phyloP scores from a whole-genome alignment of 2,888 invertebrate genomes.

The Drosophila gaucha region DNA sequence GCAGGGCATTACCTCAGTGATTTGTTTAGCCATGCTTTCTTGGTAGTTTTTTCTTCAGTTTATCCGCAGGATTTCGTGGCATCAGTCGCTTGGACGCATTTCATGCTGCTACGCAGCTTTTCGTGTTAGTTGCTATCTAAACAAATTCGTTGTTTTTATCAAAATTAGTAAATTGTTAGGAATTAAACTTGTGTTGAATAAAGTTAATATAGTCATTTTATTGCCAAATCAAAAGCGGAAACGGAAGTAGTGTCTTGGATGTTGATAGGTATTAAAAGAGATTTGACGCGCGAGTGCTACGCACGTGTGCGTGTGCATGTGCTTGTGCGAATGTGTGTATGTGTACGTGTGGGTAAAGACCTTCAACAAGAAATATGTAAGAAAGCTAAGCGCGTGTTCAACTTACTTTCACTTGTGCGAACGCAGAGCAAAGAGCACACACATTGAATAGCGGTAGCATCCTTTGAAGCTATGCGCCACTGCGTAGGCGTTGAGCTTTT shows the following conservation, averaged over 20 bases:
- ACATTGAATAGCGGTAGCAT: slow-evolving; percentile 29
- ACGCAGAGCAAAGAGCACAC: slow-evolving; percentile 17
- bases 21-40: slow-evolving; percentile 10
- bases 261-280: slow-evolving; percentile 31
- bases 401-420: slow-evolving; percentile 64
- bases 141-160: slow-evolving; percentile 18
- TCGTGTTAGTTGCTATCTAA: slow-evolving; percentile 47
- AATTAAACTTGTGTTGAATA: slow-evolving; percentile 4
- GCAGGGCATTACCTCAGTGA: slow-evolving; percentile 39
- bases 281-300: slow-evolving; percentile 33
- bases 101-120: slow-evolving; percentile 2
- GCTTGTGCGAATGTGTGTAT: slow-evolving; percentile 16
- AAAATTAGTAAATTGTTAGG: background rate
- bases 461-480: slow-evolving; percentile 20
- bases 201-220: slow-evolving; percentile 25
- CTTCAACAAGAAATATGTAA: slow-evolving; percentile 67
- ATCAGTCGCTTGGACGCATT: slow-evolving; percentile 43
- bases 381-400: slow-evolving; percentile 63
- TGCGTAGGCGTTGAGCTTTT: slow-evolving; percentile 19
- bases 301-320: slow-evolving; percentile 36
- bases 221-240: slow-evolving; percentile 33
- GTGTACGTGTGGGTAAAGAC: slow-evolving; percentile 48
- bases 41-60: slow-evolving; percentile 44
- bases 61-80: slow-evolving; percentile 46
- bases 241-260: slow-evolving; percentile 51